Percentiles rank a stretch among this genome's conserved stretches.
Conservation (phyloP, 1,140 invertebrate species). For the Bacillus rossius region DNA sequence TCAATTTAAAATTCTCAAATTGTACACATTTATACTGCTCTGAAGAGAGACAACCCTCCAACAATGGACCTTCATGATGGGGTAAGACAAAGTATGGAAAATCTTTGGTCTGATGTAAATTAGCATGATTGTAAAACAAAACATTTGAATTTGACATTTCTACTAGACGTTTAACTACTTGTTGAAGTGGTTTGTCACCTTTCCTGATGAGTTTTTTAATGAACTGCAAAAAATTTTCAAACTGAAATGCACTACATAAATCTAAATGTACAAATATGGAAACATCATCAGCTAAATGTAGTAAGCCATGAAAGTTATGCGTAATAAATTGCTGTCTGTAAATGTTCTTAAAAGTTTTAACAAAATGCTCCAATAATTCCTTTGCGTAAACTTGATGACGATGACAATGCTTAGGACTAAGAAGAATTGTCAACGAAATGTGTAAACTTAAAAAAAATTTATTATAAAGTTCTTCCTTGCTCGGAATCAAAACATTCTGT, state of each 20-base stretch:
- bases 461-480: neutral
- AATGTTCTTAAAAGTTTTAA: neutral
- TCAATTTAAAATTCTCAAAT: too few relatives aligned
- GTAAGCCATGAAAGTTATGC: constrained; percentile 19
- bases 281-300: constrained; percentile 15
- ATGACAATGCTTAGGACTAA: neutral
- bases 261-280: constrained; percentile 12
- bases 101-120: too few relatives aligned
- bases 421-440: constrained; percentile 9
- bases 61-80: too few relatives aligned
- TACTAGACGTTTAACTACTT: constrained; percentile 5
- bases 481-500: too few relatives aligned
- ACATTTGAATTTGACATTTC: neutral
- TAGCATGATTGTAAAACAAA: too few relatives aligned
- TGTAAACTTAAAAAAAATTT: constrained; percentile 5
- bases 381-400: constrained; percentile 6
- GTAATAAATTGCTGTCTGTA: constrained; percentile 9
- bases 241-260: constrained; percentile 13
- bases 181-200: constrained; percentile 16
- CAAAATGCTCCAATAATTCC: constrained; percentile 1
- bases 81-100: too few relatives aligned
- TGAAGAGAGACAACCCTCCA: too few relatives aligned
- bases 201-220: constrained; percentile 15
- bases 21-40: too few relatives aligned
- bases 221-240: constrained; percentile 16